Evolutionary conservation across 2,797 vertebrate genomes (phyloP).

Genomic region (Molossus molossus): DNA sequence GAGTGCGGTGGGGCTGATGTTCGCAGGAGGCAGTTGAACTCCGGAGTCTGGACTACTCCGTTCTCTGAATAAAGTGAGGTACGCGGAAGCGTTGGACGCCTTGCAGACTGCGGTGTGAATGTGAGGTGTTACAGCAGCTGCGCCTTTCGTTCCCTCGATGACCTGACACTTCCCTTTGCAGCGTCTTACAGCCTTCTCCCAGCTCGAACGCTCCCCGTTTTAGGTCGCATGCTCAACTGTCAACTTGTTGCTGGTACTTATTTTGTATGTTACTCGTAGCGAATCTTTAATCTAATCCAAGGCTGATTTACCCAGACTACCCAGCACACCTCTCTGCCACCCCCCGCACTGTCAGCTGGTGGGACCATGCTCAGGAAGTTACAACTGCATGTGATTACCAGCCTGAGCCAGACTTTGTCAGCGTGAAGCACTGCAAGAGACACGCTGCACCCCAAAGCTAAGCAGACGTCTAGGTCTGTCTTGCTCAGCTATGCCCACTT

Average conservation of each 20-base stretch:
- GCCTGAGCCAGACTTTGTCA: not conserved
- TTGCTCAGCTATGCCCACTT: not conserved
- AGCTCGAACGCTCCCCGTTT: fast-evolving
- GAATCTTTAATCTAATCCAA: not conserved
- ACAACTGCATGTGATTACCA: not conserved
- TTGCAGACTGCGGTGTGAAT: no score
- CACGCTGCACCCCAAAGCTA: not conserved
- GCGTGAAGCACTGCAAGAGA: not conserved
- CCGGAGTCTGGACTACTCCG: no score
- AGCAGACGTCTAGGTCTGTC: not conserved
- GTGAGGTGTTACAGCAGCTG: no score
- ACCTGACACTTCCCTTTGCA: no score
- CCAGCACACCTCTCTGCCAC: not conserved
- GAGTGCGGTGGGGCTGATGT: fast-evolving
- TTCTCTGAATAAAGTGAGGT: not conserved
- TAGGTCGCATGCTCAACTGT: not conserved
- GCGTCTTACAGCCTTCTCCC: fast-evolving
- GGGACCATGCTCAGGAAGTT: not conserved
- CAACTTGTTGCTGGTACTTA: not conserved
- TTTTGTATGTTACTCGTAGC: not conserved
- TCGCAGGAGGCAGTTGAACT: not conserved
- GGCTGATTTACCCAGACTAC: not conserved
- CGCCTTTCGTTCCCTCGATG: not conserved
- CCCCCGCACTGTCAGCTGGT: not conserved
- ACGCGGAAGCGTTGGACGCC: fast-evolving